Evolutionary conservation across 2,797 vertebrate species (phyloP), one percentile per base, ranked within the genome.

Genomic region (Enteromius treurensis): DNA sequence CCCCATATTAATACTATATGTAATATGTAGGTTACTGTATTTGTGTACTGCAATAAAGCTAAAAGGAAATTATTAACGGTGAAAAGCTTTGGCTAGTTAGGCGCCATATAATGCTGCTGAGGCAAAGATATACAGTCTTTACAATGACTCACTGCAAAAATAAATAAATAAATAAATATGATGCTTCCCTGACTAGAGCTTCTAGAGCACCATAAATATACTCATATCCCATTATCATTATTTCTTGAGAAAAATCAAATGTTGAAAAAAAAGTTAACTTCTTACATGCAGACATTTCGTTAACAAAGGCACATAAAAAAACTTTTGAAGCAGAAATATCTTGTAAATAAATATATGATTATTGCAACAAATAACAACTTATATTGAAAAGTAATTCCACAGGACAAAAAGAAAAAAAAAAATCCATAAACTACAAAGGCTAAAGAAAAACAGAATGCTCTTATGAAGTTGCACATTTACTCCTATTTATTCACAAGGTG

Each of bases 401-500:
- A 6, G 13, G 1, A 29, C 13, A 47, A 47, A 45, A 14, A 3
- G 45, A 13, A 47, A 4, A 47, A 47, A 14, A 2, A 60, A 60
- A 58, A 65, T 1, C n/a, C 77, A 53, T 17, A n/a, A 21, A 77
- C 15, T 5, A 6, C 51, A 76, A 13, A 11, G 7, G n/a, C 0
- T 42, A 13, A 34, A 14, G 29, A 8, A 53, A 53, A 21, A 15
- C 32, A 14, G 51, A 51, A 21, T 45, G 7, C 0, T 58, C 42
- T 37, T 7, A 53, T n/a, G 8, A 3, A 29, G 34, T 19, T 42
- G 10, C 11, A 58, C 55, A 29, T 69, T 26, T 62, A 11, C 34
- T 69, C 8, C 15, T 21, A 13, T 53, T 77, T 49, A 62, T 86
- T 47, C 88, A 82, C 79, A 74, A 47, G 84, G 83, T 87, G 84